These are phyloP conservation scores for Ginglymostoma cirratum DNA, from an alignment of 2,113 vertebrate species.

Conservation along the genomic window DNA sequence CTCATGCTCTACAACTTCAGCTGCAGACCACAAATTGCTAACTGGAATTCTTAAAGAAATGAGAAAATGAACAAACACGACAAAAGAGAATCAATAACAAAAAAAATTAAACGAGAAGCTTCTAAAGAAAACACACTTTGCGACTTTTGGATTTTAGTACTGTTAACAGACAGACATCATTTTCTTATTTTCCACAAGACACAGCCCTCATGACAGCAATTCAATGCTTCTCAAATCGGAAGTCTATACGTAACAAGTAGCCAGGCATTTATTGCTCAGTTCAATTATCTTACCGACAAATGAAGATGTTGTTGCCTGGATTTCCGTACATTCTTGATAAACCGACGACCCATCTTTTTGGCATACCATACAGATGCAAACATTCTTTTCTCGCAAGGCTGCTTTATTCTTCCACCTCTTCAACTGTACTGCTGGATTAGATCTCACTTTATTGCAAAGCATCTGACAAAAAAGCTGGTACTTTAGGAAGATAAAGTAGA, in stretches of 20 bases:
- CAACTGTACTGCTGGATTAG: conserved; percentile 40
- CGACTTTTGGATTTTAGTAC: not conserved
- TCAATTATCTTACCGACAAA: conserved; percentile 63
- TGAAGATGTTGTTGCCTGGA: conserved; percentile 65
- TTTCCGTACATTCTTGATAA: conserved; percentile 65
- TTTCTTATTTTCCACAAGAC: not conserved
- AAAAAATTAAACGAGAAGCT: not conserved
- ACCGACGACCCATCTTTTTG: conserved; percentile 69
- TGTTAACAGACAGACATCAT: not conserved
- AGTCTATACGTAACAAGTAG: not conserved
- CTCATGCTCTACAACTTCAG: not conserved
- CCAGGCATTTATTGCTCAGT: not conserved
- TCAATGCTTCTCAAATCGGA: not conserved
- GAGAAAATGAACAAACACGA: not conserved
- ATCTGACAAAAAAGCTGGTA: conserved; percentile 18
- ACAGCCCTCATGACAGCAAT: not conserved
- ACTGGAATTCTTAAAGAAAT: not conserved
- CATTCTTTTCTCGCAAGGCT: conserved; percentile 50
- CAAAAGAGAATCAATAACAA: not conserved
- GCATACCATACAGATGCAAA: conserved; percentile 68
- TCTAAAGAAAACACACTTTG: not conserved
- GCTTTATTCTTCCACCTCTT: conserved; percentile 41
- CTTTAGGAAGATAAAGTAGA: conserved; percentile 35
- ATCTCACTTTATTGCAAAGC: conserved; percentile 35
- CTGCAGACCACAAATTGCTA: not conserved